Conservation (phyloP, 2,797 vertebrate genomes). For the Myotis myotis region DNA sequence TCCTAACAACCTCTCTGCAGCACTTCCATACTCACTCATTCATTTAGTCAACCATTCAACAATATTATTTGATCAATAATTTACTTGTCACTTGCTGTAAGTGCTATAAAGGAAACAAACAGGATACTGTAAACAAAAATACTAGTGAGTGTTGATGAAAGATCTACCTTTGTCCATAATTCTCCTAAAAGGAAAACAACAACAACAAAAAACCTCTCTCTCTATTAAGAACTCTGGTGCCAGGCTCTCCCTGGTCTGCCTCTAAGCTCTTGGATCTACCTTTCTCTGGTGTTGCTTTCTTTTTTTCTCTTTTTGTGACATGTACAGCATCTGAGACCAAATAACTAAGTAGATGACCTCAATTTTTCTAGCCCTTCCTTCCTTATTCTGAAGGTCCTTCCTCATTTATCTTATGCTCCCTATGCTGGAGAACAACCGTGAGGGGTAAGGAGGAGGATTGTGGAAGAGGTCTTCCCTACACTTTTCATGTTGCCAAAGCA, state of each 20-base stretch:
- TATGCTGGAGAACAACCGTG: not conserved
- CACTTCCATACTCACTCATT: not conserved
- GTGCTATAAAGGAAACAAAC: slow-evolving; percentile 15
- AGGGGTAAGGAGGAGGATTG: not conserved
- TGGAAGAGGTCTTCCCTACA: not conserved
- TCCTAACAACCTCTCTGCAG: not conserved
- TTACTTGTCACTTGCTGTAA: slow-evolving; percentile 3
- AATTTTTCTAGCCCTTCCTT: not conserved
- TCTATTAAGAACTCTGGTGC: not conserved
- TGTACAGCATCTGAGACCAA: not conserved
- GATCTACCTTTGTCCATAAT: not conserved
- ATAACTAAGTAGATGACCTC: not conserved
- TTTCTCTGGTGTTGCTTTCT: not conserved
- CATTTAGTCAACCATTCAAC: not conserved
- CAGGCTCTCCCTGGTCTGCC: not conserved
- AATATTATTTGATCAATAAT: not conserved
- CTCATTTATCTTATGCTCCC: not conserved
- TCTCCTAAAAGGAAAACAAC: not conserved
- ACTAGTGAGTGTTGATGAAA: not conserved
- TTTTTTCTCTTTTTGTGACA: not conserved
- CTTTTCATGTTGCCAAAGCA: not conserved
- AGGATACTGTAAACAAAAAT: not conserved
- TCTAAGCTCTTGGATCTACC: not conserved
- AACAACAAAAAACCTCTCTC: not conserved
- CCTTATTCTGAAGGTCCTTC: not conserved